phyloP scores from a whole-genome alignment of 2,888 invertebrate genomes.

The Strigamia transsilvanica region DNA sequence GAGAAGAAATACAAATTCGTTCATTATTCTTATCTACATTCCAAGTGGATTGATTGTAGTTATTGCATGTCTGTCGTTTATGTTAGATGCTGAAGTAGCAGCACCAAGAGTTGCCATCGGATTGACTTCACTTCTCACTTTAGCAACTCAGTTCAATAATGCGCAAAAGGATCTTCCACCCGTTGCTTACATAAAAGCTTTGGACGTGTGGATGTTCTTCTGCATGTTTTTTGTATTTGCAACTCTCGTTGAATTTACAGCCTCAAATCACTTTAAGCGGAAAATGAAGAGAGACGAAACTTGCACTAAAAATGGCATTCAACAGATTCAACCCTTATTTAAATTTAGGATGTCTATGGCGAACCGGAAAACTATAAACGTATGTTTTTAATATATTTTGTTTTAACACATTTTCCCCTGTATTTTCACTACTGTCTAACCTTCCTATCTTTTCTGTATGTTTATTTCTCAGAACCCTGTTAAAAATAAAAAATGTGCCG shows the following conservation, averaged over 20 bases:
- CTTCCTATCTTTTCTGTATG: too few species aligned
- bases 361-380: too few species aligned
- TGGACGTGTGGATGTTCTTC: slow-evolving; percentile 11
- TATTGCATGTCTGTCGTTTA: background rate
- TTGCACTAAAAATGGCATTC: too few species aligned
- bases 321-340: too few species aligned
- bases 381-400: too few species aligned
- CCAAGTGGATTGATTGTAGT: slow-evolving; percentile 22
- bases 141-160: slow-evolving; percentile 20
- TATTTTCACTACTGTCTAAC: too few species aligned
- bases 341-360: too few species aligned
- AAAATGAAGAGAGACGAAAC: background rate
- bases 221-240: slow-evolving; percentile 22
- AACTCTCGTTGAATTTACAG: slow-evolving; percentile 4
- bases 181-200: slow-evolving; percentile 10
- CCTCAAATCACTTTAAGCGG: background rate
- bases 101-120: slow-evolving; percentile 9
- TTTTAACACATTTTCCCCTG: too few species aligned
- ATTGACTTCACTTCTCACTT: background rate
- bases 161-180: background rate
- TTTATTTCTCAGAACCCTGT: too few species aligned
- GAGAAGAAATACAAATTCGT: slow-evolving; percentile 16
- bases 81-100: slow-evolving; percentile 1
- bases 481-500: too few species aligned
- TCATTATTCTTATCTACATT: slow-evolving; percentile 26